Base-by-base conservation (phyloP, 2,113 vertebrate genomes). In the Nerophis lumbriciformis region DNA sequence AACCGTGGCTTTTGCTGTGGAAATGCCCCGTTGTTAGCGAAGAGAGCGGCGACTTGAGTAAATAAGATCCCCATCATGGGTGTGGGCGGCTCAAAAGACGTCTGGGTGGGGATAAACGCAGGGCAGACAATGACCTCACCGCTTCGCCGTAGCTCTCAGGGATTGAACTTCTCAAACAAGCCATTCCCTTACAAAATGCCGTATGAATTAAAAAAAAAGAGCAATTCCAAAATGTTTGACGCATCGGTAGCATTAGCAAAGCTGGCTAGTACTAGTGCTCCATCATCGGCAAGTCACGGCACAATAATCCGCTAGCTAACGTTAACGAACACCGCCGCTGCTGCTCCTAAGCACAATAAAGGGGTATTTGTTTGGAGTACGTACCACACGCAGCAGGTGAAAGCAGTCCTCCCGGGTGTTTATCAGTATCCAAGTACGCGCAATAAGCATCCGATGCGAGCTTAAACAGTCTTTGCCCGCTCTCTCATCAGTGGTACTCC, bases 241-340 rank as follows among this genome's bases (percentile, higher is more conserved):
- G 15, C 13, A 63, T 19, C 21, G 73, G 81, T 87, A 85, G 73
- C 77, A 48, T 53, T 80, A 76, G 82, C 83, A 63, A 21, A n/a
- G 68, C 42, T 45, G 11, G 63, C 73, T 66, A 65, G 72, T 64
- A 65, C 48, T 57, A 75, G 73, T 84, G 80, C 76, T 84, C 81
- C 85, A 88, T 86, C 84, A 84, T 77, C 83, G 77, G 80, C 77
- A 87, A 88, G 85, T 83, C 83, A 80, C 11, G 80, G 77, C 79
- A 83, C 81, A 88, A 83, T 89, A 90, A 89, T 89, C 90, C 84
- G 85, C 80, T 90, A 88, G 83, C 80, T 76, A 70, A 63, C 63
- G 68, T 55, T 63, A 49, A 75, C 59, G 42, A 47, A 58, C n/a
- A 62, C 72, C 53, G 62, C 72, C 51, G 62, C 13, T 61, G 73